These are phyloP conservation scores for Hypsopygia costalis DNA, from an alignment of 2,888 invertebrate species.

Conservation along the genomic window DNA sequence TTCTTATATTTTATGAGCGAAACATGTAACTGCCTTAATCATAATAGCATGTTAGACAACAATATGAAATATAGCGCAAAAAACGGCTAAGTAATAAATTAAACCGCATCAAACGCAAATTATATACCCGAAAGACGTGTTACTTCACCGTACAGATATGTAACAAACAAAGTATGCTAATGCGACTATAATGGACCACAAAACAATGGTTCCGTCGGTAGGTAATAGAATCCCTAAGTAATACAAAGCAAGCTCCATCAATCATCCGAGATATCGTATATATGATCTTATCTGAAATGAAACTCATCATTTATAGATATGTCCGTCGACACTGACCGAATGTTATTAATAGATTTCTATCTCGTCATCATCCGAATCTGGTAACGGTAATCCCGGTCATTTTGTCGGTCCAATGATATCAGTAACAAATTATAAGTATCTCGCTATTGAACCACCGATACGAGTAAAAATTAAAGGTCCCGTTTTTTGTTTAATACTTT, in stretches of 20 bases:
- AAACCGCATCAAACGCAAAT: slow-evolving; percentile 7
- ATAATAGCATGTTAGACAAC: too few species aligned
- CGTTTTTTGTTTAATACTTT: slow-evolving; percentile 13
- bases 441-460: slow-evolving; percentile 29
- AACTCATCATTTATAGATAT: slow-evolving; percentile 80
- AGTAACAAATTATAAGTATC: slow-evolving; percentile 64
- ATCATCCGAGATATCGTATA: slow-evolving; percentile 66
- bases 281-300: slow-evolving; percentile 77
- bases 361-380: slow-evolving; percentile 73
- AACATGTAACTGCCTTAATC: too few species aligned
- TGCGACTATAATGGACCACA: slow-evolving; percentile 63
- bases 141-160: slow-evolving; percentile 23
- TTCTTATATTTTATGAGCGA: too few species aligned
- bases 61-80: background rate
- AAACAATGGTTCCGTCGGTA: slow-evolving; percentile 61
- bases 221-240: slow-evolving; percentile 74
- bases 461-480: slow-evolving; percentile 14
- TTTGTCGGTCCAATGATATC: slow-evolving; percentile 58
- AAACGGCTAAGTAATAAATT: background rate
- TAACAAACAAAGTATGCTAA: slow-evolving; percentile 58
- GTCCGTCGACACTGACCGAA: slow-evolving; percentile 70
- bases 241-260: slow-evolving; percentile 63
- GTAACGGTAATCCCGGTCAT: slow-evolving; percentile 68
- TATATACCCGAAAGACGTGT: slow-evolving; percentile 8
- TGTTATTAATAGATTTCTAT: slow-evolving; percentile 79